These are phyloP conservation scores for Troilus luridus DNA, from an alignment of 2,888 invertebrate species.

Conservation along the genomic window DNA sequence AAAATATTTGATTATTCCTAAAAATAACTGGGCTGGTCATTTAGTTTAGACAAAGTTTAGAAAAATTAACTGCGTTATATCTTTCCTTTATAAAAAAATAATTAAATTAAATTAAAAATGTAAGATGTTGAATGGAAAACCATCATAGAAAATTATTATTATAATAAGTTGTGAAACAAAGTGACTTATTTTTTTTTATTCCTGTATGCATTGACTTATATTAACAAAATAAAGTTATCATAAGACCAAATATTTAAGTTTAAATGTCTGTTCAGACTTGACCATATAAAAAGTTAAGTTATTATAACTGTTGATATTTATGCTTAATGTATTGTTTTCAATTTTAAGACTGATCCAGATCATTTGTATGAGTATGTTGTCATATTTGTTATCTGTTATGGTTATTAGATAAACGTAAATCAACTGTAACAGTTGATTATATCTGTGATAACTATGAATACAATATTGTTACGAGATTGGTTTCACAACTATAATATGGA, in stretches of 20 bases:
- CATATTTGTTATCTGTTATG: neutral
- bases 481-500: neutral
- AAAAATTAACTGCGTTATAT: neutral
- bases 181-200: neutral
- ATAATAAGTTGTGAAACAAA: neutral
- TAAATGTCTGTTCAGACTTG: neutral
- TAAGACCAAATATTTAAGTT: neutral
- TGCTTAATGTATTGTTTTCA: neutral
- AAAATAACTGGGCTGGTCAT: no score
- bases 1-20: no score
- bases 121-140: neutral
- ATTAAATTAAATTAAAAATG: neutral
- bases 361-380: slow-evolving; percentile 14
- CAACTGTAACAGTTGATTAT: neutral
- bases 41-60: neutral
- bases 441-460: slow-evolving; percentile 24
- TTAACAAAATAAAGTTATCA: neutral
- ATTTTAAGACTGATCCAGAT: slow-evolving; percentile 32
- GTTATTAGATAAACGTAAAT: slow-evolving; percentile 19
- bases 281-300: neutral
- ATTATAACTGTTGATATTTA: neutral
- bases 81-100: neutral
- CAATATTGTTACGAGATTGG: neutral
- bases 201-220: neutral
- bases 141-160: neutral